phyloP scores from a whole-genome alignment of 53 echinoderm and acorn worm species.

The Patiria pectinifera region DNA sequence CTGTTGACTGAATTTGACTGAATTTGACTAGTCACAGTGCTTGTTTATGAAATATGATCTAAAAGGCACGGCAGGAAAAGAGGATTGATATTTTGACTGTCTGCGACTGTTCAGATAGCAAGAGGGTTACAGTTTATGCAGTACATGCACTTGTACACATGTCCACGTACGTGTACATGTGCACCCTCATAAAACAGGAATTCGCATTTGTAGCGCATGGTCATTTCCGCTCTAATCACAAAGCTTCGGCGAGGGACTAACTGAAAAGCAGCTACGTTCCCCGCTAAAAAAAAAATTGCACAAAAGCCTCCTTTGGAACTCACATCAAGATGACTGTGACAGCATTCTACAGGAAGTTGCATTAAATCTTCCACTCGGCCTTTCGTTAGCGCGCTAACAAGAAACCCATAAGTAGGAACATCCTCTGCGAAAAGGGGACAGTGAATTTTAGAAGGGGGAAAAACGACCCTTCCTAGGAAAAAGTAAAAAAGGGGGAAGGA shows the following conservation, averaged over 20 bases:
- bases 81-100: too few species aligned
- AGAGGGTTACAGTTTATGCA: too few species aligned
- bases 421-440: conserved; percentile 29
- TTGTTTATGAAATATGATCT: too few species aligned
- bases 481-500: not conserved
- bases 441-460: not conserved
- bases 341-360: conserved; percentile 48
- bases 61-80: too few species aligned
- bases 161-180: conserved; percentile 12
- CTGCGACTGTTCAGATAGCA: too few species aligned
- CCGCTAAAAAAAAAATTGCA: not conserved
- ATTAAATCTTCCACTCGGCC: conserved; percentile 30
- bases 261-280: not conserved
- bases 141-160: not conserved
- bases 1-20: too few species aligned
- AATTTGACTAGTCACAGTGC: too few species aligned
- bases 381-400: not conserved
- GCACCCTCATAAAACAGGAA: not conserved
- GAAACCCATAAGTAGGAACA: conserved; percentile 40
- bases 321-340: conserved; percentile 18
- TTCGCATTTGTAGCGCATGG: not conserved
- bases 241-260: not conserved
- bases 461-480: not conserved
- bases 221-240: not conserved
- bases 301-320: not conserved